Evolutionary conservation across 2,113 vertebrate genomes (phyloP).

Genomic region (Pagrus major): DNA sequence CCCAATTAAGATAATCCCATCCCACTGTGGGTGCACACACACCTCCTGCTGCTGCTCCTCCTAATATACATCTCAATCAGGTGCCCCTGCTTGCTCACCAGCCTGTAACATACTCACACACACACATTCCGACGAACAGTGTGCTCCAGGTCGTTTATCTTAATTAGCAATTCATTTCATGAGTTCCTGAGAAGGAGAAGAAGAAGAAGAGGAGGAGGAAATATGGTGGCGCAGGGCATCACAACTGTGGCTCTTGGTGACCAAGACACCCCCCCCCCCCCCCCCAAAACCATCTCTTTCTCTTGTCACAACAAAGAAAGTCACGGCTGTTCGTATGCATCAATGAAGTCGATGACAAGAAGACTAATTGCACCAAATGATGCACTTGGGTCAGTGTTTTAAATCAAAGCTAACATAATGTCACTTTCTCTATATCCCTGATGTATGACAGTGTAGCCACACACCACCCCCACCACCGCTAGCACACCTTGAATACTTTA

Average conservation of each 20-base stretch:
- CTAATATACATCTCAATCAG: slow-evolving; percentile 56
- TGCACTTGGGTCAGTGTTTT: slow-evolving; percentile 16
- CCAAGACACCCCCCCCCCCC: slow-evolving; percentile 17
- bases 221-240: neutral
- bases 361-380: slow-evolving; percentile 69
- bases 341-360: slow-evolving; percentile 50
- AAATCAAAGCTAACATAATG: slow-evolving; percentile 18
- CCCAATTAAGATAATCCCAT: slow-evolving; percentile 79
- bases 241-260: slow-evolving; percentile 17
- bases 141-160: slow-evolving; percentile 50
- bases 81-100: neutral
- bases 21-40: slow-evolving; percentile 47
- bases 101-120: slow-evolving; percentile 21
- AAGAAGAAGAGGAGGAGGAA: slow-evolving; percentile 1
- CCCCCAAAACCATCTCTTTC: neutral
- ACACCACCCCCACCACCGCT: neutral
- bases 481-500: neutral
- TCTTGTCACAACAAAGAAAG: slow-evolving; percentile 74
- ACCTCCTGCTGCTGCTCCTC: slow-evolving; percentile 59
- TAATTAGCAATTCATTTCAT: slow-evolving; percentile 69
- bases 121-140: slow-evolving; percentile 35
- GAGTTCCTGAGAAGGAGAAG: slow-evolving; percentile 30
- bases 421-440: neutral
- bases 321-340: slow-evolving; percentile 51
- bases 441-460: neutral